Percentiles rank a stretch among this genome's conserved stretches.
Conservation (phyloP, 2,888 invertebrate genomes). For the Pachycephus smyrnensis region DNA sequence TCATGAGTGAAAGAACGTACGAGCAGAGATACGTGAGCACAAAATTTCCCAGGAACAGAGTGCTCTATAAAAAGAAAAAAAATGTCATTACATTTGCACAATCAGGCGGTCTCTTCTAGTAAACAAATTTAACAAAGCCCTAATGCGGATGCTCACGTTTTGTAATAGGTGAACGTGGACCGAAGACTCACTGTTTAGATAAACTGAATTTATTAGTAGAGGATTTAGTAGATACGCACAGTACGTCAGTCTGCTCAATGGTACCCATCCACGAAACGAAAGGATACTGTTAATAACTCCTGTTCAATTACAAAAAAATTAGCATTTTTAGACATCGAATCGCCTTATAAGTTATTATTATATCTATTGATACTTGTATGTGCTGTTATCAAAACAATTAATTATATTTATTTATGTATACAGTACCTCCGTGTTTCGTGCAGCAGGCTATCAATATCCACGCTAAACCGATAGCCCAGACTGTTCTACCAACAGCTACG, state of each 20-base stretch:
- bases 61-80: constrained; percentile 46
- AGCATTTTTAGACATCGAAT: background rate
- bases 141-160: constrained; percentile 54
- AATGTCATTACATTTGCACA: constrained; percentile 8
- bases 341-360: background rate
- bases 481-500: constrained; percentile 68
- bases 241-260: constrained; percentile 71
- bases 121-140: background rate
- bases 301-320: constrained; percentile 36
- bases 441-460: constrained; percentile 72
- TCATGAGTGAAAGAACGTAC: constrained; percentile 56
- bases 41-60: constrained; percentile 52
- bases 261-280: constrained; percentile 55
- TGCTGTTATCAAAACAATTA: background rate
- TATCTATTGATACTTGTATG: constrained; percentile 4
- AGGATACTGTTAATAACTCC: constrained; percentile 66
- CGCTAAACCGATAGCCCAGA: constrained; percentile 70
- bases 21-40: constrained; percentile 58
- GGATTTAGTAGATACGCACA: constrained; percentile 74
- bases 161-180: constrained; percentile 55
- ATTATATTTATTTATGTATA: constrained; percentile 4
- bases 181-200: constrained; percentile 53
- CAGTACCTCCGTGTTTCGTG: constrained; percentile 69
- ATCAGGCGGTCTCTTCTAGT: background rate
- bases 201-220: constrained; percentile 69